Conservation (phyloP, 1,140 invertebrate genomes). For the Nasonia giraulti region DNA sequence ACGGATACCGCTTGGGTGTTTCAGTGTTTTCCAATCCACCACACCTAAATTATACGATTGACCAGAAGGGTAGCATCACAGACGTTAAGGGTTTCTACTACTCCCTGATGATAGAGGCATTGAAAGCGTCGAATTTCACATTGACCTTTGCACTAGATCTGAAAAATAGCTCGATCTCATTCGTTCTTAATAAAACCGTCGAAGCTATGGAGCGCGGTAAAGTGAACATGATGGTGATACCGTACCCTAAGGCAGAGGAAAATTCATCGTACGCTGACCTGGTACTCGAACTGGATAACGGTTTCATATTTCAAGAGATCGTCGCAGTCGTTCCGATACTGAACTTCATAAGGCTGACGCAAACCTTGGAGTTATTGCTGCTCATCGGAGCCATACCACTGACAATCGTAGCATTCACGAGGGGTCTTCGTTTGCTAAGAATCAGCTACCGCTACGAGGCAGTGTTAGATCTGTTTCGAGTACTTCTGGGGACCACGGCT, state of each 20-base stretch:
- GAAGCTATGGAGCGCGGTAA: neutral
- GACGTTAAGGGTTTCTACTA: constrained; percentile 2
- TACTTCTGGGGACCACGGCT: too few species aligned
- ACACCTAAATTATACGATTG: neutral
- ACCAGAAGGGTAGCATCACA: neutral
- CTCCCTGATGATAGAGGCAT: neutral
- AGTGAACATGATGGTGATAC: constrained; percentile 7
- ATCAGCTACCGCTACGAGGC: too few species aligned
- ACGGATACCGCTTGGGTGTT: neutral
- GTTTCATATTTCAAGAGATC: neutral
- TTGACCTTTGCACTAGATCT: neutral
- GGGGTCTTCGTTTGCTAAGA: too few species aligned
- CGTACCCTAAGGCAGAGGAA: neutral
- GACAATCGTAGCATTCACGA: too few species aligned
- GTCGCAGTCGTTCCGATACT: neutral
- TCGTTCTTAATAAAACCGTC: neutral
- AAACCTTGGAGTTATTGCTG: too few species aligned
- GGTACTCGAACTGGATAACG: neutral
- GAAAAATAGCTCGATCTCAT: neutral
- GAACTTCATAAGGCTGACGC: neutral
- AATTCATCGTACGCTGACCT: neutral
- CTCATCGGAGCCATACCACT: too few species aligned
- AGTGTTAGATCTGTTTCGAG: too few species aligned
- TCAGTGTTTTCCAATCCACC: neutral
- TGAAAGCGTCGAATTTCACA: neutral